phyloP scores from a whole-genome alignment of 2,888 invertebrate genomes.

The Lepidocyrtinus sp. region DNA sequence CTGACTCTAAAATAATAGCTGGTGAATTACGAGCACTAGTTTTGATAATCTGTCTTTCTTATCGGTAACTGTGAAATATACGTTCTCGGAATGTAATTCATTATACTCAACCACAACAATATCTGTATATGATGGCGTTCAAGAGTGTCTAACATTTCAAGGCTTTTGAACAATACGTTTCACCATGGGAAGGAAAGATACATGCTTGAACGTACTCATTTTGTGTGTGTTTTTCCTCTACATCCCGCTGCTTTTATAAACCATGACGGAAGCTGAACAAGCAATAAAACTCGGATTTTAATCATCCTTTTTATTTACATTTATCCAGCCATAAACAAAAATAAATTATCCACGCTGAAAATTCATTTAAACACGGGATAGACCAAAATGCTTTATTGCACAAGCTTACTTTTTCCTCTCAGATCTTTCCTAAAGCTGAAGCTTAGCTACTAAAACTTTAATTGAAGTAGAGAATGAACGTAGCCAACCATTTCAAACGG shows the following conservation, averaged over 20 bases:
- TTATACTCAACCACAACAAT: too few species aligned
- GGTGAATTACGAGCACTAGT: not conserved
- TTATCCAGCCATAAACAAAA: conserved; percentile 15
- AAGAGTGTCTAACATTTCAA: too few species aligned
- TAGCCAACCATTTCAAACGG: too few species aligned
- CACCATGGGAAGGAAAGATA: too few species aligned
- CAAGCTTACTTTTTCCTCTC: too few species aligned
- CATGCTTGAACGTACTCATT: too few species aligned
- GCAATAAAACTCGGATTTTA: conserved; percentile 14
- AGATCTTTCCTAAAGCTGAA: too few species aligned
- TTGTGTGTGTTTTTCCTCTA: not conserved
- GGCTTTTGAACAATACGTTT: too few species aligned
- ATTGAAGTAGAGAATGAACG: too few species aligned
- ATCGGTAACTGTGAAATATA: not conserved
- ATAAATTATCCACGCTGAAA: not conserved
- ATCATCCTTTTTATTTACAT: conserved; percentile 12
- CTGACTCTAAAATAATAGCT: not conserved
- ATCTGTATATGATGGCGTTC: too few species aligned
- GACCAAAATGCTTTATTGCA: too few species aligned
- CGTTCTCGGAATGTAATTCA: not conserved
- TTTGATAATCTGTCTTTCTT: not conserved
- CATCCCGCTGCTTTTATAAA: conserved; percentile 39
- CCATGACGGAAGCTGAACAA: conserved; percentile 31
- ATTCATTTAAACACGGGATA: not conserved
- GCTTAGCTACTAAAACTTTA: too few species aligned